Conservation (phyloP, 2,797 vertebrate genomes). For the Poeciliopsis turneri region DNA sequence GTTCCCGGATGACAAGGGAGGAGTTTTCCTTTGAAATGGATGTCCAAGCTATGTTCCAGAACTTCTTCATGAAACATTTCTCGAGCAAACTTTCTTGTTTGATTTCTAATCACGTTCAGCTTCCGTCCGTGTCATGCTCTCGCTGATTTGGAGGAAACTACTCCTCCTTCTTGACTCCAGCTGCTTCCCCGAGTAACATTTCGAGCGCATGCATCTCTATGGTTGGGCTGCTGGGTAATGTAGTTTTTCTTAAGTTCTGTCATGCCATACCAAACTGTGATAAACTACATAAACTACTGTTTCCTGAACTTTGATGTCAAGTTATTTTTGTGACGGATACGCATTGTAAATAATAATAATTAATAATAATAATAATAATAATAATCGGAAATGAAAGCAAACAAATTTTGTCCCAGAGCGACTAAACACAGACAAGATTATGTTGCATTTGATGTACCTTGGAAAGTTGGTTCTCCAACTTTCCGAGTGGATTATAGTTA, state of each 20-base stretch:
- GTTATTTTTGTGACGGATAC: background rate
- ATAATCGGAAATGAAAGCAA: background rate
- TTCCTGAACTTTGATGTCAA: background rate
- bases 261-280: too few relatives aligned
- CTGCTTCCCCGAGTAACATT: background rate
- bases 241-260: slow-evolving; percentile 33
- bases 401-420: background rate
- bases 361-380: background rate
- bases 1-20: background rate
- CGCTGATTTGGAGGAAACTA: background rate
- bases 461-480: background rate
- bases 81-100: background rate
- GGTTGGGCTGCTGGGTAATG: slow-evolving; percentile 61
- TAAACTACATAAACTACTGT: background rate
- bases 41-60: background rate
- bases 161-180: background rate
- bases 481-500: background rate
- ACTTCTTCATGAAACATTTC: background rate
- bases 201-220: background rate
- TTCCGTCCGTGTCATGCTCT: background rate
- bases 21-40: background rate
- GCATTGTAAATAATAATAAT: background rate
- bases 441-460: background rate
- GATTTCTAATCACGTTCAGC: background rate
- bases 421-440: too few relatives aligned